These are phyloP conservation scores for Strongylocentrotus purpuratus DNA, from an alignment of 35 echinoderm and acorn worm genomes.

Conservation along the genomic window DNA sequence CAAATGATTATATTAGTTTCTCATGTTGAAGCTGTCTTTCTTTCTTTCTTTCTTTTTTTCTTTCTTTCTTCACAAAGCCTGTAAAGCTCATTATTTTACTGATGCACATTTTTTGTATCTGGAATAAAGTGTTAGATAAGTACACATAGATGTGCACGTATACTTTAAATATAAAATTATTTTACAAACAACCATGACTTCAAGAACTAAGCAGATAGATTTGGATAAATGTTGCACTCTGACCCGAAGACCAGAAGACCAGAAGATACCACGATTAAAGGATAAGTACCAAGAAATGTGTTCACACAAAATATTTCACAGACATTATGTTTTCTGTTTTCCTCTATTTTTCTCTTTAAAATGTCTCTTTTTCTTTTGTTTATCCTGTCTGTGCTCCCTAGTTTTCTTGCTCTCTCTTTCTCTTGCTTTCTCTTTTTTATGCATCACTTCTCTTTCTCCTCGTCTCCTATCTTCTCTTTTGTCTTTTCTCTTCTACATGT, in stretches of 20 bases:
- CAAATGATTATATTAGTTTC: neutral
- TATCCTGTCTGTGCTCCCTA: neutral
- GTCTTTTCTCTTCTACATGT: neutral
- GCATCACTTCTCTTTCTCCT: neutral
- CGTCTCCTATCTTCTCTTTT: neutral
- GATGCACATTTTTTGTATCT: neutral
- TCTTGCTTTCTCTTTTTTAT: too few relatives aligned
- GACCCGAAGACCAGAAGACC: too few relatives aligned
- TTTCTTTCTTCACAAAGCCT: neutral
- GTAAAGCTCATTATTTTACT: neutral
- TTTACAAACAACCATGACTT: neutral
- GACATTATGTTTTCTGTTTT: neutral
- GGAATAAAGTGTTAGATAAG: neutral
- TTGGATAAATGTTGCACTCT: too few relatives aligned
- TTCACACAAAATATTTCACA: too few relatives aligned
- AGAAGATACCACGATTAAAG: too few relatives aligned
- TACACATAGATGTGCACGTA: neutral
- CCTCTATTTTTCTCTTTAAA: neutral
- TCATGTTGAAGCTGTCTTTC: neutral
- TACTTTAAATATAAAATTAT: neutral
- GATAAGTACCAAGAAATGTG: too few relatives aligned
- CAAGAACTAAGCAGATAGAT: neutral
- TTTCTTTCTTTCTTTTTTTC: too few relatives aligned
- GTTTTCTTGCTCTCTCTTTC: neutral
- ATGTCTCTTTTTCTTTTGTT: too few relatives aligned